phyloP scores from a whole-genome alignment of 2,888 invertebrate genomes.

The Toxonevra muliebris region DNA sequence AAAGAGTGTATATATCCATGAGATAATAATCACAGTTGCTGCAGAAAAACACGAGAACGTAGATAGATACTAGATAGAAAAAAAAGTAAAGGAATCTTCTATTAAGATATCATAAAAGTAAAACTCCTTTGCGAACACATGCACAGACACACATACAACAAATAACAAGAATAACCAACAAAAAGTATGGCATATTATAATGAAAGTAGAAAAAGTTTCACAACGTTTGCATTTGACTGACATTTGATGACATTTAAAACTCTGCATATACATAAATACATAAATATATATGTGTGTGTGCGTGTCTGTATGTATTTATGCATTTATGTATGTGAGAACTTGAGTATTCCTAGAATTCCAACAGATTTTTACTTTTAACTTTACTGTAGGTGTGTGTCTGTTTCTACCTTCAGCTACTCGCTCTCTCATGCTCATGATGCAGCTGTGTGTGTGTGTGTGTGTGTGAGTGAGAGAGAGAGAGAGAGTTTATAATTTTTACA shows the following conservation, averaged over 20 bases:
- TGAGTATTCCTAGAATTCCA: neutral
- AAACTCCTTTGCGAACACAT: slow-evolving; percentile 24
- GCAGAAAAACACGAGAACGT: slow-evolving; percentile 5
- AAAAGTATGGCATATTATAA: neutral
- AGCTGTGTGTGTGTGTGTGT: slow-evolving; percentile 4
- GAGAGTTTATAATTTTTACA: neutral
- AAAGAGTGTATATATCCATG: slow-evolving; percentile 5
- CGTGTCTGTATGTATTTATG: neutral
- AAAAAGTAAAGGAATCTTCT: slow-evolving; percentile 23
- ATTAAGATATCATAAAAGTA: slow-evolving; percentile 38
- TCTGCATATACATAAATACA: neutral
- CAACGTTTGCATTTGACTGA: slow-evolving; percentile 36
- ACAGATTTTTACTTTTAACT: slow-evolving; percentile 13
- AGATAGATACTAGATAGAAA: too few relatives aligned
- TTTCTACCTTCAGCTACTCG: slow-evolving; percentile 14
- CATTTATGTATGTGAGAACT: too few relatives aligned
- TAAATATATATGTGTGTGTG: neutral
- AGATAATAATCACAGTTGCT: slow-evolving; percentile 38
- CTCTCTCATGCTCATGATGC: neutral
- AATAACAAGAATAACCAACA: slow-evolving; percentile 5
- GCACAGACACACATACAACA: slow-evolving; percentile 1
- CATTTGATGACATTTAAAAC: slow-evolving; percentile 23
- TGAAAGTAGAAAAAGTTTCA: slow-evolving; percentile 24
- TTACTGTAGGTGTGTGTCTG: slow-evolving; percentile 15
- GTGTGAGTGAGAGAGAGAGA: too few relatives aligned